Base-by-base conservation (phyloP, 1,140 invertebrate species). In the Aphelenchoides fujianensis region DNA sequence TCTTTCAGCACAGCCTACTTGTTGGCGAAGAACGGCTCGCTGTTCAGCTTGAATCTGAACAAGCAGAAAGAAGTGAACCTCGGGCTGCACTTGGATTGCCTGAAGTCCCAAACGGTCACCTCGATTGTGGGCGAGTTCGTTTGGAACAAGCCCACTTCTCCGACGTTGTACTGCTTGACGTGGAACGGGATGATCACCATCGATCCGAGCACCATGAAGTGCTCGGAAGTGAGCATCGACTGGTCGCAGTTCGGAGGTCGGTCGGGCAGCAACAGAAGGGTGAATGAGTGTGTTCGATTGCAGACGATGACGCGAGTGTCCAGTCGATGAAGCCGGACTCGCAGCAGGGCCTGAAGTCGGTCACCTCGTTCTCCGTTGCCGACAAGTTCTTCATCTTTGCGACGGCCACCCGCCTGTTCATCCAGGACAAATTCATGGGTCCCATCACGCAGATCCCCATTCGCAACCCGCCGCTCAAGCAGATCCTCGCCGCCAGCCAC, bases 331-430 rank as follows among this genome's bases (percentile, higher is more conserved):
- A 3, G 3, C 63, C 30, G 2, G 19, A 0, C 41, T 57, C 64
- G 69, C 79, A 82, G 34, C 81, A 75, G 2, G 81, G 83, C 1
- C 64, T 84, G 16, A 83, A 83, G 68, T 74, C 78, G 9, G 75
- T 83, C 7, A 74, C 73, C 16, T 71, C 76, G 32, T 83, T 83
- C 69, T 66, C 83, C 2, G 83, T 84, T n/a, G 83, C 83, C 12
- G 81, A 83, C 68, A 85, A 83, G 70, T 61, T 83, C 30, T 85
- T 83, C 61, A 74, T 84, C 19, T 84, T 83, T 55, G 80, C 77
- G 9, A 85, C 81, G 27, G 76, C 81, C 1, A 72, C 61, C 7
- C 74, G 84, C 52, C 67, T 83, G 66, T 57, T 84, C 7, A 75
- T 83, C 31, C 82, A 83, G 61, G 80, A 81, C 12, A 73, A 77